Evolutionary conservation across 2,113 vertebrate species (phyloP).

Genomic region (Isurus oxyrinchus): DNA sequence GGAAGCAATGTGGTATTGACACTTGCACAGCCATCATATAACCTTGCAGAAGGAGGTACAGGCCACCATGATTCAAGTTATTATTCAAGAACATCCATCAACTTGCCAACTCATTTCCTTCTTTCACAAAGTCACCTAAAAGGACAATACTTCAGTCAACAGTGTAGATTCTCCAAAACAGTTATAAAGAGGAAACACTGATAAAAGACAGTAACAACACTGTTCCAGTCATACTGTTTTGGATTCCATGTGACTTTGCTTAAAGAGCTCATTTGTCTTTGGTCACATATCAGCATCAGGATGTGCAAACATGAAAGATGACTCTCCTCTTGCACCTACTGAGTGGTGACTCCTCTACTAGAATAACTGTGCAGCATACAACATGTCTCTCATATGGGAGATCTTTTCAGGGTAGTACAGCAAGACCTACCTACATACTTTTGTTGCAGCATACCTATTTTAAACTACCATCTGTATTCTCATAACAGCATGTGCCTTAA

Average conservation of each 20-base stretch:
- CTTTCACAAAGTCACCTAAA: too few relatives aligned
- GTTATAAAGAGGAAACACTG: too few relatives aligned
- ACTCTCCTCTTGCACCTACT: background rate
- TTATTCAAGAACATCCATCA: too few relatives aligned
- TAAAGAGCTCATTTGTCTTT: background rate
- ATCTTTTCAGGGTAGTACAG: background rate
- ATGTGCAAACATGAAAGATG: background rate
- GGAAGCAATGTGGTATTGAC: too few relatives aligned
- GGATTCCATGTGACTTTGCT: background rate
- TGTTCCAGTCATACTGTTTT: background rate
- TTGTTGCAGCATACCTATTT: background rate
- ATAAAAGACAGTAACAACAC: too few relatives aligned
- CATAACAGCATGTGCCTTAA: background rate
- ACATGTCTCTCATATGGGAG: background rate
- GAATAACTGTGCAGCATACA: background rate
- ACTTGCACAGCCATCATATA: too few relatives aligned
- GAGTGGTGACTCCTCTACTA: background rate
- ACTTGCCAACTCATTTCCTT: too few relatives aligned
- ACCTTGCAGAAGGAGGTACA: too few relatives aligned
- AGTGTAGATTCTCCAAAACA: too few relatives aligned
- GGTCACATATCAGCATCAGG: background rate
- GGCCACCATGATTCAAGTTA: too few relatives aligned
- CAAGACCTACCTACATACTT: background rate
- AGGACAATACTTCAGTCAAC: too few relatives aligned
- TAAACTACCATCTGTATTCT: background rate